Conservation (phyloP, 1,140 invertebrate species). For the Drosophila eugracilis region DNA sequence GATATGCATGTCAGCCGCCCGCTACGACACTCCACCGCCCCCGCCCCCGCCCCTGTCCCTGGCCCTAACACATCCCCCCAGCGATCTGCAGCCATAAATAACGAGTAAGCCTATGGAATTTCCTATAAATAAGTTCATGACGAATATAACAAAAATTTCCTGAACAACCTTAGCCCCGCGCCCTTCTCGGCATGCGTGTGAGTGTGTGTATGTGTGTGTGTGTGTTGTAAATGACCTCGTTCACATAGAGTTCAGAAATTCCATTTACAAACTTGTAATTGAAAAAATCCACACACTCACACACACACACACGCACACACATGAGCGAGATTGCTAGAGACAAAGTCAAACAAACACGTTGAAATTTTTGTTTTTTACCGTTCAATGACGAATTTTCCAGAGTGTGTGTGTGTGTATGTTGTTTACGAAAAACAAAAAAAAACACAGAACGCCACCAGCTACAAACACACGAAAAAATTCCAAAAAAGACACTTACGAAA, state of each 20-base stretch:
- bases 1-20: constrained; percentile 59
- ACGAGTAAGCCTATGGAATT: constrained; percentile 75
- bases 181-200: constrained; percentile 19
- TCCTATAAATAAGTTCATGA: constrained; percentile 79
- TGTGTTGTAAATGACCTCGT: constrained; percentile 79
- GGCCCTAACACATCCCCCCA: constrained; percentile 43
- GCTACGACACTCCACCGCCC: constrained; percentile 14
- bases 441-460: constrained; percentile 59
- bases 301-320: constrained; percentile 29
- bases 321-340: constrained; percentile 26
- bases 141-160: constrained; percentile 63
- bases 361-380: constrained; percentile 73
- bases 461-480: constrained; percentile 54
- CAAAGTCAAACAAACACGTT: constrained; percentile 80
- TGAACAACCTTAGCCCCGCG: constrained; percentile 53
- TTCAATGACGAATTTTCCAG: constrained; percentile 78
- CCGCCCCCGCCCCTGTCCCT: too few species aligned
- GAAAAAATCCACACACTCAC: constrained; percentile 62
- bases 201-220: constrained; percentile 31
- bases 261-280: constrained; percentile 83
- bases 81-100: constrained; percentile 60
- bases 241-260: constrained; percentile 80
- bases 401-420: constrained; percentile 35
- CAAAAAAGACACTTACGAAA: constrained; percentile 77
- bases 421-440: constrained; percentile 57